Evolutionary conservation across 1,140 invertebrate genomes (phyloP).

Genomic region (Hirudo medicinalis): DNA sequence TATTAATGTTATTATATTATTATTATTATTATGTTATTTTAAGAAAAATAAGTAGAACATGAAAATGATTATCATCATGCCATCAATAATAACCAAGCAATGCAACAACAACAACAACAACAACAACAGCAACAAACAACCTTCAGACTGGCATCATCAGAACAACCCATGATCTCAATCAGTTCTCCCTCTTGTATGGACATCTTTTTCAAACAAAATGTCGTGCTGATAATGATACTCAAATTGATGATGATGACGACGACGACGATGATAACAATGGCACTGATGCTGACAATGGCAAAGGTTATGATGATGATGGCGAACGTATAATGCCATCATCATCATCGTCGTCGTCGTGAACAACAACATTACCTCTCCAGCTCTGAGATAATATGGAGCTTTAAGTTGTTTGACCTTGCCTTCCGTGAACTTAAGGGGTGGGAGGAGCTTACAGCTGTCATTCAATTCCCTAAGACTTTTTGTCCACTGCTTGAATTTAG

Average conservation of each 20-base stretch:
- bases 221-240: not conserved
- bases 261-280: not conserved
- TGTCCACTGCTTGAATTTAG: not conserved
- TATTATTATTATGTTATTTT: no score
- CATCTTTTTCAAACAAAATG: no score
- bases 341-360: not conserved
- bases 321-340: not conserved
- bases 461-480: not conserved
- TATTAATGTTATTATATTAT: no score
- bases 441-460: not conserved
- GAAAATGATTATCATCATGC: no score
- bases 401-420: not conserved
- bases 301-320: not conserved
- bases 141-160: no score
- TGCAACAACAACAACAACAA: no score
- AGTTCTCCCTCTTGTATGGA: no score
- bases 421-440: not conserved
- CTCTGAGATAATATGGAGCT: constrained; percentile 1
- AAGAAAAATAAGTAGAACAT: no score
- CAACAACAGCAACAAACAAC: no score
- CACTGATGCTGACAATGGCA: not conserved
- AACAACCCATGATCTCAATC: no score
- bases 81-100: no score
- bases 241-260: not conserved
- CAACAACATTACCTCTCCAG: not conserved